Base-by-base conservation (phyloP, 2,797 vertebrate genomes). In the Catamblyrhynchus diadema region DNA sequence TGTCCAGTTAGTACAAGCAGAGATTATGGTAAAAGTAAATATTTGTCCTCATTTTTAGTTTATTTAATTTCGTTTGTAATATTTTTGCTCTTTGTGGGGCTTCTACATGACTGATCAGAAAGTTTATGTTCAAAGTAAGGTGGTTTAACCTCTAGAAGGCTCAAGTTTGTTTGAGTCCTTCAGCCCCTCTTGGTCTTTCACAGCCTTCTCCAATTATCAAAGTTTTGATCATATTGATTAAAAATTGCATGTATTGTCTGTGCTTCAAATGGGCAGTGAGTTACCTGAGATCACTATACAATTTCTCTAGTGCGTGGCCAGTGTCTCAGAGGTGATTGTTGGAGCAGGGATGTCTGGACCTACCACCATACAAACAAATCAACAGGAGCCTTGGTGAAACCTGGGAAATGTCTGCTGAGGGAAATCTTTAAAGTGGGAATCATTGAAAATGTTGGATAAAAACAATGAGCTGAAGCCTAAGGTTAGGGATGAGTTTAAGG, bases 331-430 rank as follows among this genome's bases (percentile, higher is more conserved):
- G 44, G 17, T 37, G 9, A 30, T 6, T 54, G 7, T 28, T 23
- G 33, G 33, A 75, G 45, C 51, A 53, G 33, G n/a, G 6, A 25
- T 37, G 16, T 8, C 39, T 69, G 33, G 5, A 64, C 13, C 27
- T 45, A 32, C 9, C n/a, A 39, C 13, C 0, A 0, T 7, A 62
- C 5, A 47, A 62, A 79, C 10, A 67, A 42, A 72, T 12, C 13
- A 51, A 3, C 20, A 60, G 11, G 6, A 81, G 12, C 10, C 32
- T 32, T 42, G 35, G 19, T 57, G 48, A 54, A 45, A 14, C 24
- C 12, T 70, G 28, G 23, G 50, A 23, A 57, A 45, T 25, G 14
- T 33, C 39, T 54, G 6, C 39, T 3, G 1, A 32, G 21, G 50
- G 15, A 88, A 45, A 37, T 42, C n/a, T 81, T 66, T 48, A 20